Conservation (phyloP, 2,888 invertebrate genomes). For the Rambutsinella grinnellia region DNA sequence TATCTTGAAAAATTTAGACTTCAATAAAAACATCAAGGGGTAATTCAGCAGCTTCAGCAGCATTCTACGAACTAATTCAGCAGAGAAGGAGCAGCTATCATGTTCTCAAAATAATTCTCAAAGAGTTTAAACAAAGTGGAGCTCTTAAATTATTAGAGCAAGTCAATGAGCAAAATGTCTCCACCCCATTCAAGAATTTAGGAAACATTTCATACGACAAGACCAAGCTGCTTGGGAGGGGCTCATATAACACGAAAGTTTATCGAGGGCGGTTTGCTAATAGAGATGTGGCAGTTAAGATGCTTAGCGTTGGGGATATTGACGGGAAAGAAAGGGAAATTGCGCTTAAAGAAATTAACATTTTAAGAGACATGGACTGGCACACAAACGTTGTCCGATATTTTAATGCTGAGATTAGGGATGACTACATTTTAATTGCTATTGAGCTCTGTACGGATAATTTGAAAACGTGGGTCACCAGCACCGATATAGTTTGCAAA, state of each 20-base stretch:
- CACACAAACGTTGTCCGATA: slow-evolving; percentile 13
- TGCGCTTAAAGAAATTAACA: not conserved
- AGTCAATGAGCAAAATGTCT: not conserved
- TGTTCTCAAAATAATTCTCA: not conserved
- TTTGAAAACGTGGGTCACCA: no score
- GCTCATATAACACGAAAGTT: no score
- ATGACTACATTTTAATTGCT: not conserved
- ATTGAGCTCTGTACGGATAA: slow-evolving; percentile 2
- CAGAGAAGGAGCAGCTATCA: not conserved
- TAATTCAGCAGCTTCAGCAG: not conserved
- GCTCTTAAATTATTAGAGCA: not conserved
- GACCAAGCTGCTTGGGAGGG: no score
- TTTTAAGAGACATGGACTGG: not conserved
- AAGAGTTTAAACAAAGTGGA: not conserved
- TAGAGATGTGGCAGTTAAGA: slow-evolving; percentile 2
- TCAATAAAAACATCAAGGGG: not conserved
- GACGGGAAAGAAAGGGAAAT: not conserved
- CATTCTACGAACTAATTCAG: not conserved
- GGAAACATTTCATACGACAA: slow-evolving; percentile 87
- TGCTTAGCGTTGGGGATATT: not conserved
- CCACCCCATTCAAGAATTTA: not conserved
- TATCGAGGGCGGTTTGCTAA: not conserved
- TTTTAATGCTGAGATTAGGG: not conserved
- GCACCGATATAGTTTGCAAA: no score
- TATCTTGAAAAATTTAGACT: not conserved